phyloP scores from a whole-genome alignment of 2,113 vertebrate genomes.

The Notothenia coriiceps region DNA sequence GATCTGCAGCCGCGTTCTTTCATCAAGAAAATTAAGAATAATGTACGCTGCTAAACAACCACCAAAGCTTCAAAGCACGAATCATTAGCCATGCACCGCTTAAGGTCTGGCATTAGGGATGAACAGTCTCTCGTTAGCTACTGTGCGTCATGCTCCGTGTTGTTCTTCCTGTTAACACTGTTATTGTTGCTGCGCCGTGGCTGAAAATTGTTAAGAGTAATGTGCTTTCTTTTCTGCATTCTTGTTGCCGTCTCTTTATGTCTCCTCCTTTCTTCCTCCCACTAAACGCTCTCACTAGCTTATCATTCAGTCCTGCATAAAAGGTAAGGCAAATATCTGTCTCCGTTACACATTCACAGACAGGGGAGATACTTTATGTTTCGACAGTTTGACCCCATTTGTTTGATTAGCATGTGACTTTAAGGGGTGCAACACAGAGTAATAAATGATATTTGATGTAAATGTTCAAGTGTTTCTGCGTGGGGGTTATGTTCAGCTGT shows the following conservation, averaged over 20 bases:
- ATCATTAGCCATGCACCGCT: constrained; percentile 54
- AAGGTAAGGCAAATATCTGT: constrained; percentile 79
- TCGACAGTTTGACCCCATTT: constrained; percentile 25
- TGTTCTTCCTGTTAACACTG: constrained; percentile 54
- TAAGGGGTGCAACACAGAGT: constrained; percentile 27
- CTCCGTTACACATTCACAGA: constrained; percentile 73
- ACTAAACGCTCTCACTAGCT: constrained; percentile 13
- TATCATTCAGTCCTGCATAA: constrained; percentile 70
- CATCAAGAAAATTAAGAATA: constrained; percentile 68
- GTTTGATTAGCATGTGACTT: constrained; percentile 22
- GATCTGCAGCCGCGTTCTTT: constrained; percentile 47
- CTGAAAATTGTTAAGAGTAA: constrained; percentile 33
- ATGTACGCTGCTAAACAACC: constrained; percentile 56
- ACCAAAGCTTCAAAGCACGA: constrained; percentile 39
- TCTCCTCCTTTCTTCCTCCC: constrained; percentile 26
- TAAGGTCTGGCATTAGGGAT: constrained; percentile 53
- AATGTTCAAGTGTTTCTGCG: constrained; percentile 27
- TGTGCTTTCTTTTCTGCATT: constrained; percentile 72
- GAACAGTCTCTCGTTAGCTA: constrained; percentile 58
- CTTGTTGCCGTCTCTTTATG: constrained; percentile 22
- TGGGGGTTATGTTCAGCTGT: constrained; percentile 43
- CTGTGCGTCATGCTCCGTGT: constrained; percentile 37
- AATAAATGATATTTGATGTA: constrained; percentile 9
- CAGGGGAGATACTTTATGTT: constrained; percentile 23
- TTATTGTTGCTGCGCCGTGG: constrained; percentile 39